Base-by-base conservation (phyloP, 2,888 invertebrate genomes). In the Polymixis flavicincta region DNA sequence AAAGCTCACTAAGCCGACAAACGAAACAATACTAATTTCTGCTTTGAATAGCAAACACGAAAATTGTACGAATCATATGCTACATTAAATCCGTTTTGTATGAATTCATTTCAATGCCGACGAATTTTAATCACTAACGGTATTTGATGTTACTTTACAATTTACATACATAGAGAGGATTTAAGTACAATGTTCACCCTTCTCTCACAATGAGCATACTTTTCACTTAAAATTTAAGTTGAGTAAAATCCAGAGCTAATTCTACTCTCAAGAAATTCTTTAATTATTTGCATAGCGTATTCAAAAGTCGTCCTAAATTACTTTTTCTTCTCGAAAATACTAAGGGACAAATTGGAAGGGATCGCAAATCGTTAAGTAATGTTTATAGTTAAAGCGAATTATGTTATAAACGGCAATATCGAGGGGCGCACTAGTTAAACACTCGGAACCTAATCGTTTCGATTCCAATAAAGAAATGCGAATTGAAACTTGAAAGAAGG, bases 401-500 rank as follows among this genome's bases (percentile, higher is more conserved):
- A 86, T 84, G 85, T 82, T 84, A 85, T 80, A 81, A 84, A 79
- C 68, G 81, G 78, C 71, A 76, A 84, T 85, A 78, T 86, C 86
- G 83, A 90, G 86, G 90, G 81, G 80, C 71, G 76, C 78, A 85
- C 87, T 89, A 89, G 91, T 91, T 92, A 91, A 86, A 88, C 88
- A 89, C 87, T 88, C 86, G 71, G 78, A 85, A 89, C 85, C 85
- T 89, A 92, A 90, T 92, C 92, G 91, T 90, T 92, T 90, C 91
- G 88, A 90, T 91, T 92, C 91, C 91, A 92, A 94, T 93, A 93
- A 93, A 92, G 91, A 93, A 93, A 92, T 92, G 89, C 86, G 92
- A 93, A 93, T 93, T 93, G 93, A 93, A 94, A 93, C 92, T 93
- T 92, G 92, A 92, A 94, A 93, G 93, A 93, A 93, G 91, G 91